phyloP scores from a whole-genome alignment of 2,797 vertebrate genomes.

The Valencia hispanica region DNA sequence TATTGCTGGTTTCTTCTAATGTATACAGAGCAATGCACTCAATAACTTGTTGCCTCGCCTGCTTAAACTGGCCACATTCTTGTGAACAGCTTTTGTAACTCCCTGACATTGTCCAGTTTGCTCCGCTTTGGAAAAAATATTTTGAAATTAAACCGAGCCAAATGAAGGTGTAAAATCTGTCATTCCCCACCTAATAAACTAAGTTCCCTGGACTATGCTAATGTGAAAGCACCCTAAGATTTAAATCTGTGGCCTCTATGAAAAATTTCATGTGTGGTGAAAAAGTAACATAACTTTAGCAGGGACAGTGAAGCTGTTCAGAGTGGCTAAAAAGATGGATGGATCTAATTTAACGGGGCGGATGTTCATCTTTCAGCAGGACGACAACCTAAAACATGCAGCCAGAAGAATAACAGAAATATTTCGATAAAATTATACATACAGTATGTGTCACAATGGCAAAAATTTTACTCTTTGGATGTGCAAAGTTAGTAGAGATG shows the following conservation, averaged over 20 bases:
- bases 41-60: not conserved
- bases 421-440: not conserved
- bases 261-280: not conserved
- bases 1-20: not conserved
- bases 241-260: not conserved
- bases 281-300: not conserved
- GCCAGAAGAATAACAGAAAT: not conserved
- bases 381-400: not conserved
- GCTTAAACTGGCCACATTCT: not conserved
- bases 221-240: not conserved
- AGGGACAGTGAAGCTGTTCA: no score
- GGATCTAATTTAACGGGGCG: no score
- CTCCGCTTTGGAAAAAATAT: not conserved
- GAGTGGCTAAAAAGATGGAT: no score
- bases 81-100: not conserved
- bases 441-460: not conserved
- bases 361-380: not conserved
- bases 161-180: not conserved
- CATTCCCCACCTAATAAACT: not conserved
- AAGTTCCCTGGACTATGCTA: not conserved
- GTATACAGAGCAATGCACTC: not conserved
- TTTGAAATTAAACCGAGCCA: not conserved
- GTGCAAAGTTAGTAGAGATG: not conserved
- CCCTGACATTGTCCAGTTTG: not conserved
- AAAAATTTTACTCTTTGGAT: not conserved